Evolutionary conservation across 2,797 vertebrate genomes (phyloP), one percentile per base, ranked within the genome.

Genomic region (Botia kubotai): DNA sequence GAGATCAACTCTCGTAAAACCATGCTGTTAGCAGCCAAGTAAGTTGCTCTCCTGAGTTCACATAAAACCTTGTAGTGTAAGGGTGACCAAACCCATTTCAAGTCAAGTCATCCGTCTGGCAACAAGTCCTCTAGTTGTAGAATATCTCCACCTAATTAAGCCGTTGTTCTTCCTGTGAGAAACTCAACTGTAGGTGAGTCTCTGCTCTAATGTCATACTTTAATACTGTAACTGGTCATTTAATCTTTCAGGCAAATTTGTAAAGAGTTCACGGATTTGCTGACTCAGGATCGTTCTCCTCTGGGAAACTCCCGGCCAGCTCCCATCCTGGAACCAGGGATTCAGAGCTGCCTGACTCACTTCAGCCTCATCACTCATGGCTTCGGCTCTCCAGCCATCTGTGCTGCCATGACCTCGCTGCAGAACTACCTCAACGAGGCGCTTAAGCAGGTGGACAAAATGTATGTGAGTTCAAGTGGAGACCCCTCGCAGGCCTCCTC

Each of bases 401-500:
- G 98, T 0, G 98, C 98, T 0, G 98, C 98, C 82, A 96, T 99
- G 95, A 98, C 98, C 65, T 98, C 98, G 0, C 91, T 99, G 83
- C 98, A 99, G 94, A 99, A 99, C 95, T 99, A 99, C 94, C 95
- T 99, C 92, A 99, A 97, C 4, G 98, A 99, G 85, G 96, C 97
- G 2, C 92, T 99, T 90, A 96, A 97, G 89, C 94, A 97, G 87
- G 94, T 96, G 91, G 98, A 99, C 94, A 99, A 99, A 93, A 96
- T 97, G 86, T 99, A 98, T 86, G 93, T 98, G 93, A 98, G 94
- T 89, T 91, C 96, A 0, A 94, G 95, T 1, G 95, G 90, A 50
- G 94, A 95, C 87, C 90, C 96, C 86, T 85, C 84, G 46, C 97
- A 97, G 90, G 96, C 96, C 84, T 96, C 97, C 0, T 95, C 95